Percentiles rank a stretch among this genome's conserved stretches.
Conservation (phyloP, 1,140 invertebrate genomes). For the Pseudomyrmex pallidus region DNA sequence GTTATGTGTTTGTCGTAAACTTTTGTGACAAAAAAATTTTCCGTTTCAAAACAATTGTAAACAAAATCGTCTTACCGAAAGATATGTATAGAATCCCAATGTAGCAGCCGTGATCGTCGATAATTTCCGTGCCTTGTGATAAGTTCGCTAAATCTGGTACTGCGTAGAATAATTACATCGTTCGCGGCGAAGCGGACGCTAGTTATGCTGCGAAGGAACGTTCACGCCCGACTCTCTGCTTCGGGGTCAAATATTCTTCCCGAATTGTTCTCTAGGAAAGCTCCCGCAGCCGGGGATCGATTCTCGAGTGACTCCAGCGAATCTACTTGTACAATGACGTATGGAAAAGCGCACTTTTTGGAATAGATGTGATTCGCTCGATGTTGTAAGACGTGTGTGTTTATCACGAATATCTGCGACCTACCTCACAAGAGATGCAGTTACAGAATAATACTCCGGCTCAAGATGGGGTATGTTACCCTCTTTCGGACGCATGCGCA, state of each 20-base stretch:
- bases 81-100: slow-evolving; percentile 11
- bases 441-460: slow-evolving; percentile 74
- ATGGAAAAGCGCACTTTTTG: slow-evolving; percentile 11
- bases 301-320: not conserved
- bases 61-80: slow-evolving; percentile 24
- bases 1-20: not conserved
- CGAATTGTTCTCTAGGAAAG: not conserved
- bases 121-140: slow-evolving; percentile 13
- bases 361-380: slow-evolving; percentile 15
- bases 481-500: slow-evolving; percentile 71
- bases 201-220: slow-evolving; percentile 25
- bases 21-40: not conserved
- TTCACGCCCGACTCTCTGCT: slow-evolving; percentile 35
- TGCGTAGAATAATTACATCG: slow-evolving; percentile 42
- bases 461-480: slow-evolving; percentile 66
- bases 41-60: not conserved
- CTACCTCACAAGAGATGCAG: slow-evolving; percentile 75
- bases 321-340: not conserved
- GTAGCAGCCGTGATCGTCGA: slow-evolving; percentile 36
- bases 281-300: slow-evolving; percentile 5
- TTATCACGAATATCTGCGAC: slow-evolving; percentile 61
- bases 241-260: not conserved
- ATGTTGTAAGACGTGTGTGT: not conserved
- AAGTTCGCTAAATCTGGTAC: slow-evolving; percentile 1
- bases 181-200: slow-evolving; percentile 6